A percentile compares a stretch with the other conserved stretches of the same genome.
phyloP scores from a whole-genome alignment of 1,140 invertebrate genomes.

The Calephelis nemesis region DNA sequence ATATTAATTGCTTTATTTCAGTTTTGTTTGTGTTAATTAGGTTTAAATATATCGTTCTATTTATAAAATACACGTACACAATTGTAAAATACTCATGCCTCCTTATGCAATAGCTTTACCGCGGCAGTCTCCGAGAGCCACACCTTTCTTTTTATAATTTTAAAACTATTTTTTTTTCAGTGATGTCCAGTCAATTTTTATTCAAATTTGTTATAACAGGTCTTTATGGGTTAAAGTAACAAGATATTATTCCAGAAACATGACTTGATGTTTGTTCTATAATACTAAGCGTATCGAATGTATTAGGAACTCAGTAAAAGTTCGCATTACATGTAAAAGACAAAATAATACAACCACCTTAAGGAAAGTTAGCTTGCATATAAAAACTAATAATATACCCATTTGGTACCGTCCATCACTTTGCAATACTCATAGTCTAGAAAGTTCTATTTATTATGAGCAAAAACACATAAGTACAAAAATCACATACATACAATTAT shows the following conservation, averaged over 20 bases:
- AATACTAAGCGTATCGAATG: constrained; percentile 8
- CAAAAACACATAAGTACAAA: constrained; percentile 66
- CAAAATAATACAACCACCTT: constrained; percentile 15
- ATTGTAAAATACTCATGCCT: too few species aligned
- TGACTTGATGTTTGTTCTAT: not conserved
- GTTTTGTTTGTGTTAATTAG: too few species aligned
- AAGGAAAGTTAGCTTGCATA: not conserved
- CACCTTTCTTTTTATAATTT: too few species aligned
- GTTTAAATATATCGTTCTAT: too few species aligned
- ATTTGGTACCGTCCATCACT: constrained; percentile 45
- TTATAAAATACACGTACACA: too few species aligned
- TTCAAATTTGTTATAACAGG: not conserved
- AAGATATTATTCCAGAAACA: not conserved
- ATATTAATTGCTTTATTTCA: too few species aligned
- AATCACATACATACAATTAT: constrained; percentile 46
- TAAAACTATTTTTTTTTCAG: too few species aligned
- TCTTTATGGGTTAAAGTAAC: not conserved
- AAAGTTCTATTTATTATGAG: constrained; percentile 30
- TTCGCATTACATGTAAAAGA: constrained; percentile 7
- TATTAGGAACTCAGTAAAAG: constrained; percentile 7
- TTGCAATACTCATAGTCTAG: constrained; percentile 24
- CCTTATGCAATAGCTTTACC: too few species aligned
- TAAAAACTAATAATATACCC: constrained; percentile 35
- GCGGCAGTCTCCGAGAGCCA: too few species aligned
- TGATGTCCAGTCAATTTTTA: too few species aligned